Base-by-base conservation (phyloP, 2,888 invertebrate genomes). In the Syritta pipiens region DNA sequence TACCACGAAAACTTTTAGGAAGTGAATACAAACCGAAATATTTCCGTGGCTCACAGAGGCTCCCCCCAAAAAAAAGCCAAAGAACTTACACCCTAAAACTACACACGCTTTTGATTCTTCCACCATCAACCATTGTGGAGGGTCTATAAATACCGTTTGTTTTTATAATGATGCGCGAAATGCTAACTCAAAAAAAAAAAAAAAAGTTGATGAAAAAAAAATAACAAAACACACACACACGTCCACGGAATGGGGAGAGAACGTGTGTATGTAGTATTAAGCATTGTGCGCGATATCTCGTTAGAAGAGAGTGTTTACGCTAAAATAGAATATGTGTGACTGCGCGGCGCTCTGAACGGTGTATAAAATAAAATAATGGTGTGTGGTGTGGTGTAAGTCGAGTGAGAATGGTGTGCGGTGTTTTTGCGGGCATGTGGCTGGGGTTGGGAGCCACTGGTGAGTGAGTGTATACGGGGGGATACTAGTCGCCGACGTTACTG, bases 101-200 rank as follows among this genome's bases (percentile, higher is more conserved):
- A 10, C 40, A 12, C 12, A 37, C 42, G 40, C 20, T 19, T 22
- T 37, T 55, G 30, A 12, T 40, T n/a, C 53, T 44, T 49, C 35
- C 37, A 53, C 72, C 40, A 67, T 44, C 44, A 60, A 10, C 55
- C 26, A 53, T n/a, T n/a, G n/a, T 42, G 42, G 30, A 62, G 60
- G 65, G 44, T 67, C 79, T 79, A 79, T 79, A 79, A 79, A 79
- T 79, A 79, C 72, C 74, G 79, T 79, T 79, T 79, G 74, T 79
- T 79, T 74, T 79, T 74, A 74, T 67, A 79, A 74, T 67, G 74
- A 74, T 79, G 79, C 74, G 74, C 79, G 79, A 74, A 79, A 79
- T 79, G 44, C 60, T 79, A 67, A 67, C 49, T 40, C 51, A 28
- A 49, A 53, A 37, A 28, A 48, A 24, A 44, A 65, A 55, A 26